A percentile compares a stretch with the other conserved stretches of the same genome.
Evolutionary conservation across 2,797 vertebrate genomes (phyloP).

Genomic region (Borostomias antarcticus): DNA sequence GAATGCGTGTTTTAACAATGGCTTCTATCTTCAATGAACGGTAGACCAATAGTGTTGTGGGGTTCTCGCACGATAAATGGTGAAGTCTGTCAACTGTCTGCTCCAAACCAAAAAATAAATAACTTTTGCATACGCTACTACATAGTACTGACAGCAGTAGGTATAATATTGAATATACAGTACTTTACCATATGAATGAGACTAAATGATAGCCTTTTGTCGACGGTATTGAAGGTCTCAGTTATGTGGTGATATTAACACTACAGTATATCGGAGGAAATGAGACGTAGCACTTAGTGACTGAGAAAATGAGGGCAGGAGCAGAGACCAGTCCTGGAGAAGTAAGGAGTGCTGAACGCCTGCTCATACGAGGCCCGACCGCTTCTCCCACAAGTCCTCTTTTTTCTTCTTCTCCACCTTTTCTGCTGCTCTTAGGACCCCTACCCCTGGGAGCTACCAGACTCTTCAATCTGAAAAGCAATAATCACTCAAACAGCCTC

Average conservation of each 20-base stretch:
- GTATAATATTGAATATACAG: neutral
- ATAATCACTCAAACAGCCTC: conserved; percentile 5
- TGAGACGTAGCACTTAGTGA: no score
- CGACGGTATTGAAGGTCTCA: neutral
- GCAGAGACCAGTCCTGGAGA: neutral
- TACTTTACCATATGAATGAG: neutral
- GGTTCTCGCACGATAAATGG: neutral
- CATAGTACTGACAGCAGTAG: no score
- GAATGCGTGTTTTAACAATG: neutral
- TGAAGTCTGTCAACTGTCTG: neutral
- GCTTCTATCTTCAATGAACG: neutral
- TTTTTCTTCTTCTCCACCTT: neutral
- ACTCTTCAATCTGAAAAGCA: neutral
- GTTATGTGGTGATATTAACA: neutral
- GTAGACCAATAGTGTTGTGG: neutral
- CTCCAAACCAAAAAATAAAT: neutral
- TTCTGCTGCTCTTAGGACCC: neutral
- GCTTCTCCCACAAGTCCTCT: conserved; percentile 12
- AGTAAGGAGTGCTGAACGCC: conserved; percentile 8
- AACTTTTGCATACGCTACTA: no score
- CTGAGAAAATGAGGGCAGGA: neutral
- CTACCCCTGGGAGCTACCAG: neutral
- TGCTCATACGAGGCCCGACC: neutral
- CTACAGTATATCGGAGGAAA: neutral
- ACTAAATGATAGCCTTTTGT: neutral